Evolutionary conservation across 2,113 vertebrate species (phyloP).

Genomic region (Petroica traversi): DNA sequence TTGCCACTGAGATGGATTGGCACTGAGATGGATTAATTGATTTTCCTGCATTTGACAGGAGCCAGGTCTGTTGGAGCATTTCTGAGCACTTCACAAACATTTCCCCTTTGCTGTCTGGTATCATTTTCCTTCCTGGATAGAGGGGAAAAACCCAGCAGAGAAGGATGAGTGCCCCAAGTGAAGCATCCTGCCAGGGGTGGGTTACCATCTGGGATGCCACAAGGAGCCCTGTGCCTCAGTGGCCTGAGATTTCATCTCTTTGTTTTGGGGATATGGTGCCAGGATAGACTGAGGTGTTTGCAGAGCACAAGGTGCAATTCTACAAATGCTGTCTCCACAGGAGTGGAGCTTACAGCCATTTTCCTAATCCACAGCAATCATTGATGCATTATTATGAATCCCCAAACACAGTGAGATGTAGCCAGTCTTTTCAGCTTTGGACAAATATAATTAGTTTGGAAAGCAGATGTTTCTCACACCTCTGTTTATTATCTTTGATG

Average conservation of each 20-base stretch:
- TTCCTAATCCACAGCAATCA: not conserved
- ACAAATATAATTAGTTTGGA: not conserved
- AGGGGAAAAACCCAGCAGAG: not conserved
- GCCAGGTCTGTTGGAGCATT: not conserved
- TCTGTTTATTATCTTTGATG: not conserved
- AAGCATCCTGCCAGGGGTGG: not conserved
- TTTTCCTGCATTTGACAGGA: conserved; percentile 17
- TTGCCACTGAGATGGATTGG: not conserved
- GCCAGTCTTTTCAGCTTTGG: not conserved
- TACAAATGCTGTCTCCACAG: not conserved
- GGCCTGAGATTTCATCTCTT: not conserved
- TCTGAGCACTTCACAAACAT: not conserved
- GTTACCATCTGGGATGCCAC: not conserved
- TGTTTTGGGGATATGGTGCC: not conserved
- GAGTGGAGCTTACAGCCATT: not conserved
- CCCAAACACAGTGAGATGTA: not conserved
- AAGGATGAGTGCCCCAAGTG: not conserved
- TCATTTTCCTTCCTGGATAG: not conserved
- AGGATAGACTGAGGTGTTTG: not conserved
- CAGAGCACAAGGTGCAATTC: not conserved
- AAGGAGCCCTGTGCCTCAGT: not conserved
- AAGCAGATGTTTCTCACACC: not conserved
- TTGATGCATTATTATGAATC: not conserved
- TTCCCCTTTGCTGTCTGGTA: not conserved
- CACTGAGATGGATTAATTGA: conserved; percentile 21